Evolutionary conservation across 53 echinoderm and acorn worm genomes (phyloP), one percentile per base, ranked within the genome.

Genomic region (Holothuria leucospilota): DNA sequence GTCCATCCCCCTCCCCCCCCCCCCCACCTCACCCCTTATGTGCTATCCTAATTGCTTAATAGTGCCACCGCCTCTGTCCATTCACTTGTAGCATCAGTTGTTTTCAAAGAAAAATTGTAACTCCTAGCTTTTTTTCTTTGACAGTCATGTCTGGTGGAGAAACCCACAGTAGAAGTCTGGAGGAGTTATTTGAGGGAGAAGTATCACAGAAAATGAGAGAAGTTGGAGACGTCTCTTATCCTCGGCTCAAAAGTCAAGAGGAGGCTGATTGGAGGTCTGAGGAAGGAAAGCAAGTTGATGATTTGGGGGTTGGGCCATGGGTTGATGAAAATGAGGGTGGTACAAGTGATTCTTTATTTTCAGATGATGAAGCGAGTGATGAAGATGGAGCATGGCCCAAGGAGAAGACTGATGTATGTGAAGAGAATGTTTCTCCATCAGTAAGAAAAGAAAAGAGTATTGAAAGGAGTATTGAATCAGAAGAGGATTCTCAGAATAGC

Each of bases 261-360:
- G 21, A 49, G n/a, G 56, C 56, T 56, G 56, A 15, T 16, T 15
- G 18, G 15, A 18, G 56, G 15, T 18, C 56, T 56, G 51, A 51
- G 51, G 75, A 49, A 28, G 14, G 9, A 4, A 26, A 10, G 27
- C 7, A 10, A 26, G 28, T 13, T 21, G 49, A 52, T 49, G 75
- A 75, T 51, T 49, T 60, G 14, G 51, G 81, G 27, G 61, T 13
- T 29, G 62, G 62, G 2, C 9, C 30, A 28, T 62, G 62, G 62
- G 34, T 12, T 2, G 39, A 60, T 58, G 81, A 59, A 60, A 21
- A 67, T 67, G 60, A 59, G 25, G 81, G 40, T 9, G 62, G 81
- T 30, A 81, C 60, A 52, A 81, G 81, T 60, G 81, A 81, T 28
- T 81, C 81, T 53, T 60, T 81, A 13, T 81, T 81, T 59, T 81